Evolutionary conservation across 37 sponge, comb jelly and placozoan genomes (phyloP).

Genomic region (Mnemiopsis leidyi): DNA sequence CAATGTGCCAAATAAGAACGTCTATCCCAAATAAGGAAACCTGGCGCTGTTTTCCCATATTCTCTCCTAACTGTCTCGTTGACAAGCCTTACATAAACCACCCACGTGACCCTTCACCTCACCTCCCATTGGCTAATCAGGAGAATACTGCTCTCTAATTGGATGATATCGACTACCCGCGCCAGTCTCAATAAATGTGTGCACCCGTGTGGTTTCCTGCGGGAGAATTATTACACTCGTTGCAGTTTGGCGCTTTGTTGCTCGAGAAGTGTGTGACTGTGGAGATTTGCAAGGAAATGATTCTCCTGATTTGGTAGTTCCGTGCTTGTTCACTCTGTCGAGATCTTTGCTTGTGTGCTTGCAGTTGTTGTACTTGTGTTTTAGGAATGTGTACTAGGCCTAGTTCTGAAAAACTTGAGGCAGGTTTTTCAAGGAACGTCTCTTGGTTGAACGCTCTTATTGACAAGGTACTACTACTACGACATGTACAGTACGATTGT

Average conservation of each 20-base stretch:
- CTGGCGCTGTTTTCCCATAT: no score
- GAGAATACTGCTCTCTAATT: conserved; percentile 11
- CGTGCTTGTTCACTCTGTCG: not conserved
- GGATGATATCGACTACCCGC: no score
- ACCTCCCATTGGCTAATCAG: not conserved
- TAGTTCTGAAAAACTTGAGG: not conserved
- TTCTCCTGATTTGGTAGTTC: not conserved
- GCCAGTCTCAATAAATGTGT: no score
- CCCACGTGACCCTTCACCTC: not conserved
- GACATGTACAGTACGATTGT: no score
- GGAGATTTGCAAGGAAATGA: not conserved
- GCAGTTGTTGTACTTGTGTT: not conserved
- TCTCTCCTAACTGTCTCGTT: not conserved
- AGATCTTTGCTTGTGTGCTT: not conserved
- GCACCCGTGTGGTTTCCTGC: no score
- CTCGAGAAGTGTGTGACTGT: not conserved
- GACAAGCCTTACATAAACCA: not conserved
- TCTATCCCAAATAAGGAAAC: no score
- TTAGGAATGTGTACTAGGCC: not conserved
- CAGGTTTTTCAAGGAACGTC: not conserved
- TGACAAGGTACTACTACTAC: not conserved
- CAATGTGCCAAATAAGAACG: no score
- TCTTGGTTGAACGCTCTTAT: not conserved
- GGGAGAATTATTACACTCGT: no score
- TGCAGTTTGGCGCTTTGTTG: not conserved